Base-by-base conservation (phyloP, 2,888 invertebrate species). In the Abscondita cerata region DNA sequence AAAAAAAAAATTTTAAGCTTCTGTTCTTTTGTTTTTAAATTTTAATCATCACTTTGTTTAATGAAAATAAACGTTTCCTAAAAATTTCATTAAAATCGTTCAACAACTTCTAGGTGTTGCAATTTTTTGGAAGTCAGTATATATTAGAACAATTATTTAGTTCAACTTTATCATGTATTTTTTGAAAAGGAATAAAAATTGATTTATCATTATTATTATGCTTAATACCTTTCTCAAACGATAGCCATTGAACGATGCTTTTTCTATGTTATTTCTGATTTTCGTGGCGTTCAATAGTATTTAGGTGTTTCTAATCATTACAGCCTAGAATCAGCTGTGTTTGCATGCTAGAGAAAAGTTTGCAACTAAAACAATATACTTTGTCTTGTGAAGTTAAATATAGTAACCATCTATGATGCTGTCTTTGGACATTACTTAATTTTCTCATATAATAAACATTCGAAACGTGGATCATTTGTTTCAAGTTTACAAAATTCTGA, bases 301-400 rank as follows among this genome's bases (percentile, higher is more conserved):
- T 41, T 41, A 41, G 36, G 36, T 36, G 36, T 36, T 36, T 36
- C 36, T 11, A 36, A 36, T 36, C 11, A 25, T 25, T 25, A 36
- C 36, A 41, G 41, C 13, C 41, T 16, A 41, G 13, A 41, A 41
- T 18, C 18, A 41, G 11, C 18, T 41, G 41, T 41, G 41, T 41
- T 41, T 40, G 40, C 12, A 40, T n/a, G n/a, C n/a, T n/a, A n/a
- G n/a, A n/a, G n/a, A n/a, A n/a, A n/a, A n/a, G n/a, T n/a, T n/a
- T 41, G 13, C 12, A 15, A 41, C 41, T 41, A 2, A 41, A 41
- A 16, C 41, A 41, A 41, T 41, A 41, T 18, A 41, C 41, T 41
- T 41, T 41, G 18, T 15, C 41, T 41, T 41, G 41, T 41, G 41
- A 41, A 41, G 15, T 41, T 18, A 15, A 41, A 41, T 41, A 41